These are phyloP conservation scores for Thalassoma bifasciatum DNA, from an alignment of 2,113 vertebrate genomes.

Conservation along the genomic window DNA sequence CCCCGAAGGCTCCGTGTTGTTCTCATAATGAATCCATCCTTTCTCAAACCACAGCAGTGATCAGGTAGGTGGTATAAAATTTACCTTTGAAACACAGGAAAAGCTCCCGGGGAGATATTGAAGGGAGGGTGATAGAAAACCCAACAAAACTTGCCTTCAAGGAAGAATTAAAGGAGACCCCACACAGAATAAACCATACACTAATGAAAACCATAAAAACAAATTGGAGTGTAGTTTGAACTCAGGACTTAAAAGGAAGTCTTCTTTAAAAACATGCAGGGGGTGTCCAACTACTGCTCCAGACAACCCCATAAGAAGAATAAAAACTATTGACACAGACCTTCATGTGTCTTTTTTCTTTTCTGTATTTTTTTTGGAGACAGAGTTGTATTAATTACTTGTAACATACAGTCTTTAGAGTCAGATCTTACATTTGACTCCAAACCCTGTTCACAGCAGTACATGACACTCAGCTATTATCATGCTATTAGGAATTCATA, in stretches of 20 bases:
- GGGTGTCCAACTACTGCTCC: not conserved
- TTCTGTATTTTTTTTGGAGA: not conserved
- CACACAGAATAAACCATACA: constrained; percentile 56
- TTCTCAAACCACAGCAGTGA: constrained; percentile 45
- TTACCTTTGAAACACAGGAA: constrained; percentile 56
- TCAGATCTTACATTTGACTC: too few species aligned
- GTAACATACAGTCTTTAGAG: too few species aligned
- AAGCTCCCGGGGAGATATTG: constrained; percentile 50
- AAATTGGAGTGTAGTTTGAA: constrained; percentile 20
- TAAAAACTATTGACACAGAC: not conserved
- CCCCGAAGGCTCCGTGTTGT: constrained; percentile 10
- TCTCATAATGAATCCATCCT: constrained; percentile 48
- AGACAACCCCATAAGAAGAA: not conserved
- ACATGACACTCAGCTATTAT: too few species aligned
- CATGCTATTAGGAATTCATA: too few species aligned
- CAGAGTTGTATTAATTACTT: too few species aligned
- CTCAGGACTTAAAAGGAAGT: not conserved
- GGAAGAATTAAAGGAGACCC: constrained; percentile 60
- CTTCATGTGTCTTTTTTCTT: not conserved
- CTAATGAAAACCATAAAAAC: constrained; percentile 39
- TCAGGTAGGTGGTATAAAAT: constrained; percentile 33
- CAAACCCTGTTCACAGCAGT: too few species aligned
- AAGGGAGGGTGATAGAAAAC: constrained; percentile 44
- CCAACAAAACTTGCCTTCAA: constrained; percentile 31
- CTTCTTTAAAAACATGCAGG: not conserved